Evolutionary conservation across 2,113 vertebrate genomes (phyloP).

Genomic region (Hemibagrus wyckioides): DNA sequence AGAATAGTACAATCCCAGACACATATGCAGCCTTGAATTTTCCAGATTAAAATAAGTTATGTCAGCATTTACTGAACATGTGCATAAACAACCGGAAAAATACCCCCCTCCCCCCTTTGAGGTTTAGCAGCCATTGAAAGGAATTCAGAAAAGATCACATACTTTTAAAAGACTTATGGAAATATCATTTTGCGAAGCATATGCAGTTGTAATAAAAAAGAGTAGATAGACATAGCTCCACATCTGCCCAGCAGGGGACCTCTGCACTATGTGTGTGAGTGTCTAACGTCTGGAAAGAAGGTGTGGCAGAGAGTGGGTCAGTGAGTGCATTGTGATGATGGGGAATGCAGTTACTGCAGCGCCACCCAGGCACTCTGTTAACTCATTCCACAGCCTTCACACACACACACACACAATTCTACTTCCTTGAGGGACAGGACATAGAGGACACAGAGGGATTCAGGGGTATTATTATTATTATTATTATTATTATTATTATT

Average conservation of each 20-base stretch:
- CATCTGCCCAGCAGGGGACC: conserved; percentile 49
- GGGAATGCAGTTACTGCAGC: conserved; percentile 51
- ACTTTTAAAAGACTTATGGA: not conserved
- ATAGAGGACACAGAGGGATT: not conserved
- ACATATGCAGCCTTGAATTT: conserved; percentile 33
- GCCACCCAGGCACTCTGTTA: conserved; percentile 51
- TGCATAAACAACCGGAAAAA: not conserved
- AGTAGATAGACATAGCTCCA: not conserved
- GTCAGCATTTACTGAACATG: conserved; percentile 37
- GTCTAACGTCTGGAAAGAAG: conserved; percentile 40
- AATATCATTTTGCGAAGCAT: conserved; percentile 1
- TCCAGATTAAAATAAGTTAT: conserved; percentile 25
- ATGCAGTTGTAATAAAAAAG: conserved; percentile 14
- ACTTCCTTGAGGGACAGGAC: conserved; percentile 16
- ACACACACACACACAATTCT: conserved; percentile 3
- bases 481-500: not conserved
- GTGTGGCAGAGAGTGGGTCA: conserved; percentile 51
- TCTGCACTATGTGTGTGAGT: conserved; percentile 12
- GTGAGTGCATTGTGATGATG: conserved; percentile 56
- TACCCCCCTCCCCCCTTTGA: not conserved
- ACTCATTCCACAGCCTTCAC: conserved; percentile 25
- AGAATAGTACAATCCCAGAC: not conserved
- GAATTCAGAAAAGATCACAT: not conserved
- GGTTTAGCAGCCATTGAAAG: not conserved
- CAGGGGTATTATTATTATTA: not conserved